Evolutionary conservation across 2,113 vertebrate genomes (phyloP).

Genomic region (Lanius collurio): DNA sequence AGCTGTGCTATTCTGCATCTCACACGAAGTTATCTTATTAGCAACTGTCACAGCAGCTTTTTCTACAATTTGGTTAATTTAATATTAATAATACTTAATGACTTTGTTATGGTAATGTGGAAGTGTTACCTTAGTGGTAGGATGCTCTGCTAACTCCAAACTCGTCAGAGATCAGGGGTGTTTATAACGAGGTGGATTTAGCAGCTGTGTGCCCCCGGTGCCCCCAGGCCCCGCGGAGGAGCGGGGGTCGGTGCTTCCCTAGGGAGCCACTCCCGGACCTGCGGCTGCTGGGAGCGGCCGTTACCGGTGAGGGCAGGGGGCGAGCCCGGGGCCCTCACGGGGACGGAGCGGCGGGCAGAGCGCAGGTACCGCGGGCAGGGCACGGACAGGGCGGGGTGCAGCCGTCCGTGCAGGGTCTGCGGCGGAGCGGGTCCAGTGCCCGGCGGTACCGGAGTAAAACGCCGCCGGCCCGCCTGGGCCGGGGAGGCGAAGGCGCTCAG

Average conservation of each 20-base stretch:
- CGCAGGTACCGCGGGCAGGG: no score
- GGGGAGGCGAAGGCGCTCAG: background rate
- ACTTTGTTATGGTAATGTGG: background rate
- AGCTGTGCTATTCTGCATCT: background rate
- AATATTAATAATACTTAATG: background rate
- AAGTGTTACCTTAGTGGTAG: background rate
- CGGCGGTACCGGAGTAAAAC: fast-evolving
- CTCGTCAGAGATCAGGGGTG: background rate
- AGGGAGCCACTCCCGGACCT: background rate
- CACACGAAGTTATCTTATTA: background rate
- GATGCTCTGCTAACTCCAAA: no score
- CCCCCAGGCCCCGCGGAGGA: background rate
- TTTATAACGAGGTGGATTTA: fast-evolving
- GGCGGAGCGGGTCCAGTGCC: background rate
- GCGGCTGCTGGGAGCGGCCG: background rate
- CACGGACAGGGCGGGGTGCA: background rate
- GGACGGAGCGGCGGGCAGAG: background rate
- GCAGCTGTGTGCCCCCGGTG: background rate
- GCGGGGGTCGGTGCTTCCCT: no score
- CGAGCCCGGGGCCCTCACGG: background rate
- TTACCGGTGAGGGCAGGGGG: background rate
- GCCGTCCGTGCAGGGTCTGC: no score
- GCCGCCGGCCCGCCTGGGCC: background rate
- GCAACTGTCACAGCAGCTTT: background rate
- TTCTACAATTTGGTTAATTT: background rate